These are phyloP conservation scores for Ptychobarbus kaznakovi DNA, from an alignment of 2,797 vertebrate genomes.

Conservation along the genomic window DNA sequence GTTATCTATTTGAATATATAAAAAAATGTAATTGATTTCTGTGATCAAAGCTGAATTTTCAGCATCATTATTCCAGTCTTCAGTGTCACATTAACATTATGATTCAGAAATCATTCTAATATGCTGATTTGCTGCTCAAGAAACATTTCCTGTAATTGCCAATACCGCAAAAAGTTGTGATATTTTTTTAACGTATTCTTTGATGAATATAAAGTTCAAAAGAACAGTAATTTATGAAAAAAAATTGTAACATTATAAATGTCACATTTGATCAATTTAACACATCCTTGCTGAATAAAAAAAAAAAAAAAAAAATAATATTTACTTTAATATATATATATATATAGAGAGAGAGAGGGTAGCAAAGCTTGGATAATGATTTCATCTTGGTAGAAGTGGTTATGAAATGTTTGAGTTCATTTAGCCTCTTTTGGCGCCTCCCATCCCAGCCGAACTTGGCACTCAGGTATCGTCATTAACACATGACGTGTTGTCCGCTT, in stretches of 20 bases:
- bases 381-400: background rate
- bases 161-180: too few relatives aligned
- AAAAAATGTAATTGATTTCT: background rate
- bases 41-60: background rate
- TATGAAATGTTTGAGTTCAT: background rate
- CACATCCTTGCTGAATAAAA: too few relatives aligned
- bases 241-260: background rate
- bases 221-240: background rate
- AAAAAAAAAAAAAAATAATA: too few relatives aligned
- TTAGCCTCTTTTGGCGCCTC: slow-evolving; percentile 4
- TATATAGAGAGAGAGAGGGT: background rate
- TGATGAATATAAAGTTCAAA: background rate
- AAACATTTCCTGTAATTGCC: too few relatives aligned
- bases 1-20: background rate
- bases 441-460: background rate
- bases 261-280: background rate
- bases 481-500: background rate
- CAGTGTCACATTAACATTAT: too few relatives aligned
- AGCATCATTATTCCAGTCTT: background rate
- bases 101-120: too few relatives aligned
- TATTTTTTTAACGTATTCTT: background rate
- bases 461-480: slow-evolving; percentile 28
- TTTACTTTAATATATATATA: background rate
- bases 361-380: background rate
- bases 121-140: too few relatives aligned